These are phyloP conservation scores for Zonitis immaculata DNA, from an alignment of 2,888 invertebrate species.

Conservation along the genomic window DNA sequence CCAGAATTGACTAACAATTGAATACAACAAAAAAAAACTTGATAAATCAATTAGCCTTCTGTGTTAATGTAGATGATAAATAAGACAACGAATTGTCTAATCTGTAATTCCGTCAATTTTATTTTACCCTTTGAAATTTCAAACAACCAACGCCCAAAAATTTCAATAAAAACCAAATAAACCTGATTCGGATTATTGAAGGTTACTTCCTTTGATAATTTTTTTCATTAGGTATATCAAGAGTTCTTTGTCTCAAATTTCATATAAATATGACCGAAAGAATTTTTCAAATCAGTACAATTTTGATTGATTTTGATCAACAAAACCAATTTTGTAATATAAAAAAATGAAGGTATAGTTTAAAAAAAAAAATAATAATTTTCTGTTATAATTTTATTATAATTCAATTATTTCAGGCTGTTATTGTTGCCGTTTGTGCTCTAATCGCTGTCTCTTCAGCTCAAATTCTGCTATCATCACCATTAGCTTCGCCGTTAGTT, in stretches of 20 bases:
- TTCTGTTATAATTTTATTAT: too few relatives aligned
- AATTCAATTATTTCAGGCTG: slow-evolving; percentile 25
- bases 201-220: neutral
- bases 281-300: neutral
- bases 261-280: neutral
- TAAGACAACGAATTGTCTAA: too few relatives aligned
- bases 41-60: too few relatives aligned
- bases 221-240: neutral
- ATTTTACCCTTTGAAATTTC: neutral
- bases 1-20: too few relatives aligned
- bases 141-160: neutral
- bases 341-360: neutral
- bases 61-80: too few relatives aligned
- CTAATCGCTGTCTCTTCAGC: slow-evolving; percentile 36
- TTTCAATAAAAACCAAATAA: neutral
- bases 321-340: too few relatives aligned
- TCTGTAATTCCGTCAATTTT: too few relatives aligned
- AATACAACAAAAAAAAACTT: too few relatives aligned
- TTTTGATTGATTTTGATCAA: neutral
- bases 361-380: too few relatives aligned
- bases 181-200: too few relatives aligned
- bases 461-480: slow-evolving; percentile 25
- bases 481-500: slow-evolving; percentile 24
- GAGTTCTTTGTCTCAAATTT: neutral
- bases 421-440: slow-evolving; percentile 38